Evolutionary conservation across 1,140 invertebrate genomes (phyloP).

Genomic region (Saccostrea cuccullata): DNA sequence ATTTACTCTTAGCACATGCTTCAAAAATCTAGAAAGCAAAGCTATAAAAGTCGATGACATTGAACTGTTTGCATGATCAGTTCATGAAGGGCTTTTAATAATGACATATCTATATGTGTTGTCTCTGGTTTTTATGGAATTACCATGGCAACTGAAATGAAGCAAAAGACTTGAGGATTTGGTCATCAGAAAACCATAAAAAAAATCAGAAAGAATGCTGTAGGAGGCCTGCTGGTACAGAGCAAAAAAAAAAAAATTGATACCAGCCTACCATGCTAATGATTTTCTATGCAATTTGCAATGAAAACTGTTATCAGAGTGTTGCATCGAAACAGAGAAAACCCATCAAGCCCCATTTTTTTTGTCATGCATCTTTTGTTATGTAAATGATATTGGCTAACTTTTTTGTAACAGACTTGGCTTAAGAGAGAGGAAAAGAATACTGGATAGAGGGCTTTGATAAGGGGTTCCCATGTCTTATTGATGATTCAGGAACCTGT

Average conservation of each 20-base stretch:
- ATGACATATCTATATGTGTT: not conserved
- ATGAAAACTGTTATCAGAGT: not conserved
- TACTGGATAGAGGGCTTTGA: not conserved
- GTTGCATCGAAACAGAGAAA: not conserved
- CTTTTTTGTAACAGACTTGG: not conserved
- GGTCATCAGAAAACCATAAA: conserved; percentile 1
- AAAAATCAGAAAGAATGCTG: not conserved
- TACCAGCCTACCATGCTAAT: conserved; percentile 20
- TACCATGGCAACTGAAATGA: not conserved
- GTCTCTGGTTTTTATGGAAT: not conserved
- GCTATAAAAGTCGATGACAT: not conserved
- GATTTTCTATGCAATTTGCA: conserved; percentile 34
- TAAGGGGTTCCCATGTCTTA: not conserved
- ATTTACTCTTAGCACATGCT: not conserved
- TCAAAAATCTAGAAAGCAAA: not conserved
- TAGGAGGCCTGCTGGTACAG: not conserved
- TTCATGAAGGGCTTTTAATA: not conserved
- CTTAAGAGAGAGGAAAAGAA: not conserved
- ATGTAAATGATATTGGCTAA: conserved; percentile 15
- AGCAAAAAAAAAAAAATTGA: conserved; percentile 3
- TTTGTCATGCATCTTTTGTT: conserved; percentile 13
- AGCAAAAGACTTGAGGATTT: not conserved
- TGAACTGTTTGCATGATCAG: not conserved
- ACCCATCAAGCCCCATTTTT: not conserved
- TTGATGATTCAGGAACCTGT: not conserved